phyloP scores from a whole-genome alignment of 2,797 vertebrate species.

The Hydrophis major region DNA sequence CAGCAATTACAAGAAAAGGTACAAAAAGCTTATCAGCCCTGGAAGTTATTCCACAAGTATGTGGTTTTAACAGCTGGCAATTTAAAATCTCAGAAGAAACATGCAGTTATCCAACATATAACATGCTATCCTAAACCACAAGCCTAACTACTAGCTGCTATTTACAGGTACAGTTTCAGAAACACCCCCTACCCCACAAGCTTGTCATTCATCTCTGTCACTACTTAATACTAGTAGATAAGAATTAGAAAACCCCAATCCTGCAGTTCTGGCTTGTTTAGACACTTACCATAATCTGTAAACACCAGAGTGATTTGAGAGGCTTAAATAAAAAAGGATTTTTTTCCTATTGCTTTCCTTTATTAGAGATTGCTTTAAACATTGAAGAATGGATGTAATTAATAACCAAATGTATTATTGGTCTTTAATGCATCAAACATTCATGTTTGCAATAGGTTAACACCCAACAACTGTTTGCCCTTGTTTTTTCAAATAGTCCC shows the following conservation, averaged over 20 bases:
- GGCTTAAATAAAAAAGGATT: not conserved
- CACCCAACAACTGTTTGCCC: not conserved
- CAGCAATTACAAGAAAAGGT: not conserved
- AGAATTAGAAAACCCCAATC: not conserved
- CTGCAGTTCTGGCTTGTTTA: not conserved
- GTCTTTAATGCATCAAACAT: not conserved
- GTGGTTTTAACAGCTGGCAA: not conserved
- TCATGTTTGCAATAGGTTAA: not conserved
- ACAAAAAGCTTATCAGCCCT: not conserved
- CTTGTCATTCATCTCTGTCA: not conserved
- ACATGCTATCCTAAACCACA: not conserved
- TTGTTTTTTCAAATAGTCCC: not conserved
- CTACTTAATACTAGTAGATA: not conserved
- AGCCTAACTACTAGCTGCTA: not conserved
- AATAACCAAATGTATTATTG: not conserved
- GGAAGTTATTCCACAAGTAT: not conserved
- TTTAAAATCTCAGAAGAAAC: not conserved
- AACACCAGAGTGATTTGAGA: not conserved
- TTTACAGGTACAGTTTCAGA: not conserved
- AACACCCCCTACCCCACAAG: not conserved
- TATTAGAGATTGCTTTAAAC: not conserved
- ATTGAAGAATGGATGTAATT: not conserved
- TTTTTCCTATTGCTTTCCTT: not conserved
- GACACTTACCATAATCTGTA: not conserved
- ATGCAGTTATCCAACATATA: not conserved